Evolutionary conservation across 2,888 invertebrate species (phyloP).

Genomic region (Caenorhabditis sp.): DNA sequence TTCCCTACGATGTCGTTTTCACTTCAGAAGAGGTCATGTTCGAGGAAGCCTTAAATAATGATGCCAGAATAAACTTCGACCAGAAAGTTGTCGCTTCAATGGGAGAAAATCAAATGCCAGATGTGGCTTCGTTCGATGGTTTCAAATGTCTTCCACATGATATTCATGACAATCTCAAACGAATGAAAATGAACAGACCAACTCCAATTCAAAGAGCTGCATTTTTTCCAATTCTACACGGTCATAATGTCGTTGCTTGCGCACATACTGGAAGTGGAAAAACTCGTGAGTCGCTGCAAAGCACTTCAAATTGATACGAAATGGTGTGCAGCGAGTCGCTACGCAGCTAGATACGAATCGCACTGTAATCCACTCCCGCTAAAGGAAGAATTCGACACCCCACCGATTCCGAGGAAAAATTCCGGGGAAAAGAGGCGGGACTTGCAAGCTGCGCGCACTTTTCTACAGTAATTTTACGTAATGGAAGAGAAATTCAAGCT

Average conservation of each 20-base stretch:
- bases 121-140: slow-evolving; percentile 47
- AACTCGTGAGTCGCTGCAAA: slow-evolving; percentile 32
- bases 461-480: too few relatives aligned
- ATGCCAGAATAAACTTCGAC: slow-evolving; percentile 42
- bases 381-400: too few relatives aligned
- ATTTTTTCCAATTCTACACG: slow-evolving; percentile 48
- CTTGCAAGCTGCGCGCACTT: too few relatives aligned
- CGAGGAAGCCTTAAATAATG: slow-evolving; percentile 41
- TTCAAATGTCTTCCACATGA: slow-evolving; percentile 32
- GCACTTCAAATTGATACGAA: background rate
- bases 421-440: too few relatives aligned
- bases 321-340: too few relatives aligned
- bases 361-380: too few relatives aligned
- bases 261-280: slow-evolving; percentile 66
- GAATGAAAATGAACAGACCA: slow-evolving; percentile 55
- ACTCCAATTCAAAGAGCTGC: slow-evolving; percentile 54
- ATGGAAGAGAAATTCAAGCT: too few relatives aligned
- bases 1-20: slow-evolving; percentile 28
- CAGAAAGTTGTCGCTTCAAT: slow-evolving; percentile 44
- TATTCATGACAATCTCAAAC: slow-evolving; percentile 38
- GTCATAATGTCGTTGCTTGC: slow-evolving; percentile 55
- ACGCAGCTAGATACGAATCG: too few relatives aligned
- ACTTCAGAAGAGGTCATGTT: slow-evolving; percentile 38
- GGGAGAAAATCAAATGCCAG: slow-evolving; percentile 20
- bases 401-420: too few relatives aligned